Base-by-base conservation (phyloP, 2,113 vertebrate species). In the Aldabrachelys gigantea region DNA sequence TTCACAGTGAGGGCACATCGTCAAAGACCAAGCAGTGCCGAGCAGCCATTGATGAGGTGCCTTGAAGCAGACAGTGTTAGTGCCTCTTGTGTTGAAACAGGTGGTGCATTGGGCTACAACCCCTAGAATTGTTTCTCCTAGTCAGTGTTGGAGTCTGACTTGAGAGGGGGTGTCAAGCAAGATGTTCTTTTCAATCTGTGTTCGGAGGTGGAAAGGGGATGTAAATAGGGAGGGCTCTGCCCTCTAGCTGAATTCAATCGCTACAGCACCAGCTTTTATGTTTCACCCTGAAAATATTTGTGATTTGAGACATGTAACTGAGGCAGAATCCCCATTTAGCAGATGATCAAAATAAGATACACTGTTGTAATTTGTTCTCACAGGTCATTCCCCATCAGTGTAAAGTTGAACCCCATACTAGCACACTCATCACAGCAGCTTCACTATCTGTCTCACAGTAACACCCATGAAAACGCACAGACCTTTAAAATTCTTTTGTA, bases 21-120 rank as follows among this genome's bases (percentile, higher is more conserved):
- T 72, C 19, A 21, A n/a, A 69, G 82, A 2, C 4, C 19, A 10
- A 11, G 38, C 0, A 0, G 53, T 4, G 4, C 25, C 47, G 31
- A 75, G 10, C 62, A 89, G 59, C 44, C 88, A 54, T 69, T 90
- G 10, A 25, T 85, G 50, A 91, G 44, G 54, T 91, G 65, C 80
- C 78, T 76, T 56, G 75, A 8, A 10, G 6, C 47, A 62, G 1
- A 52, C 38, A 89, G 35, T 44, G 38, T 11, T 12, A 14, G 72
- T 27, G 72, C 22, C 24, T 44, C 72, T 78, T 41, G 94, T 47
- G 72, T 76, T 49, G 56, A 89, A 96, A 84, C 29, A 8, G 6
- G 21, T 38, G 72, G 65, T n/a, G 80, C 89, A 31, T 72, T 31
- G 6, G 47, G 19, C 91, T 19, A 21, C 10, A 7, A 19, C 4